Percentiles rank a stretch among this genome's conserved stretches.
Evolutionary conservation across 2,113 vertebrate genomes (phyloP).

Genomic region (Malurus elegans): DNA sequence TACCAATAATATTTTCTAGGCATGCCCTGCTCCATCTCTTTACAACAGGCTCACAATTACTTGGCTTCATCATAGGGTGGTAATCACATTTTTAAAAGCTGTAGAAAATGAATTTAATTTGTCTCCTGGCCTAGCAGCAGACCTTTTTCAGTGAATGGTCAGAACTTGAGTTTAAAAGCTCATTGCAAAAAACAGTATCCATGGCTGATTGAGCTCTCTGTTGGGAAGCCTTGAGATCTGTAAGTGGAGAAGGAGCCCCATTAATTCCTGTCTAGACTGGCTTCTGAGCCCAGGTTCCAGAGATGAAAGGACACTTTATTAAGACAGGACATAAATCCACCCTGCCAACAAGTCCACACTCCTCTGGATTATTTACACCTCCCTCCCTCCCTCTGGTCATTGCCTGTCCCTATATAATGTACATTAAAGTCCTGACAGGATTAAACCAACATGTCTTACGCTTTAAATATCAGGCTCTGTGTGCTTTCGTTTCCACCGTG

Average conservation of each 20-base stretch:
- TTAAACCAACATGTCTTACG: background rate
- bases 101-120: constrained; percentile 29
- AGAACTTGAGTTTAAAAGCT: background rate
- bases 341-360: constrained; percentile 60
- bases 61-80: background rate
- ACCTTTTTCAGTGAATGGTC: background rate
- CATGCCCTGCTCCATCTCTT: background rate
- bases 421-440: constrained; percentile 41
- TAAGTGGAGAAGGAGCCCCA: constrained; percentile 53
- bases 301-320: constrained; percentile 71
- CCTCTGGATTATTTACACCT: constrained; percentile 59
- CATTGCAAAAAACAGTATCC: background rate
- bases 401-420: constrained; percentile 27
- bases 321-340: constrained; percentile 65
- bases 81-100: background rate
- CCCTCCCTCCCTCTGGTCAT: constrained; percentile 35
- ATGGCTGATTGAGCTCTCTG: background rate
- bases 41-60: background rate
- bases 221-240: constrained; percentile 36
- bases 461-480: background rate
- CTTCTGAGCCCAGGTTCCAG: constrained; percentile 54
- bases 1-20: background rate
- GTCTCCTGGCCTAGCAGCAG: background rate
- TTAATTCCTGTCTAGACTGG: constrained; percentile 72
- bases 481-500: background rate